Evolutionary conservation across 1,140 invertebrate species (phyloP), one percentile per base, ranked within the genome.

Genomic region (Gonatopus flavifemur): DNA sequence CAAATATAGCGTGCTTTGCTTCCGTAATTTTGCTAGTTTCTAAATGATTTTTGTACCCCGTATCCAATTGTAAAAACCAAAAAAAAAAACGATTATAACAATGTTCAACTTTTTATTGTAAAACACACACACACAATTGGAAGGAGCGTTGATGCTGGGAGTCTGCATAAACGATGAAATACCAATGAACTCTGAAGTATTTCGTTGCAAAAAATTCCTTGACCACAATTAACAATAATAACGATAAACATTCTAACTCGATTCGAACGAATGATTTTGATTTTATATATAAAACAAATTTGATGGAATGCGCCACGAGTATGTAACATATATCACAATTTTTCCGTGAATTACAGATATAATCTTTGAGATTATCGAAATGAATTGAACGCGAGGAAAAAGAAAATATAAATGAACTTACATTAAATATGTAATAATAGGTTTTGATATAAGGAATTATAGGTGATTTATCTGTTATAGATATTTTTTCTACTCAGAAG

Each of bases 401-500:
- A 54, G 24, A 44, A 25, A 33, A 22, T 24, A 30, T 20, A 31
- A 28, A 52, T n/a, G n/a, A n/a, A n/a, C n/a, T n/a, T n/a, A n/a
- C n/a, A n/a, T n/a, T n/a, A n/a, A n/a, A n/a, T 51, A 46, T 64
- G 55, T 66, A 62, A 67, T 64, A 38, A 67, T 69, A 67, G 64
- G 67, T 67, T n/a, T n/a, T 66, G 66, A 48, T 67, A 66, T 66
- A 56, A 69, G 55, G 46, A 51, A n/a, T 51, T 49, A 67, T 67
- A 67, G 65, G 66, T 56, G 49, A 59, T 66, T 52, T 68, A 61
- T 67, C 61, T 67, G 66, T 68, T 68, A 61, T 65, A 68, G 59
- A 67, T 70, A 68, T 70, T 68, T 70, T 70, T 70, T 69, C 66
- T 70, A 70, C 64, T 67, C 59, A 49, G n/a, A n/a, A 68, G 52